Evolutionary conservation across 2,113 vertebrate species (phyloP).

Genomic region (Colius striatus): DNA sequence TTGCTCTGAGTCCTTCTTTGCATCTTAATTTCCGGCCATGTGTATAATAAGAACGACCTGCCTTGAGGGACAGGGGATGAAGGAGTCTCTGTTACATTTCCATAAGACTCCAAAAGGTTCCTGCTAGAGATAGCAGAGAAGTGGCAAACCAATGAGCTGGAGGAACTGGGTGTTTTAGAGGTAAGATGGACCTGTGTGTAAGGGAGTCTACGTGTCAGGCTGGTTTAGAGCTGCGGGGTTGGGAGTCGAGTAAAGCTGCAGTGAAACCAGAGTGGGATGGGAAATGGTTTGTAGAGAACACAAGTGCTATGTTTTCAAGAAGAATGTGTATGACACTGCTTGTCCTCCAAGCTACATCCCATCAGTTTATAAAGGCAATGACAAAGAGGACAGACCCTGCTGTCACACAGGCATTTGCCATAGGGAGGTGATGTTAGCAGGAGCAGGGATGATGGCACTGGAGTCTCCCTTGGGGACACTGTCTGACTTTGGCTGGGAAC

Average conservation of each 20-base stretch:
- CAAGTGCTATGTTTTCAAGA: background rate
- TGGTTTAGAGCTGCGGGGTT: background rate
- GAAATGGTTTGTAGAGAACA: background rate
- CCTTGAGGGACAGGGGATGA: constrained; percentile 52
- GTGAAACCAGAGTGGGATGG: background rate
- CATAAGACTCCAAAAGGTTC: background rate
- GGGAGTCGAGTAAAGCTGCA: background rate
- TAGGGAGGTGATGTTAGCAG: background rate
- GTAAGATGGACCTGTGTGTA: background rate
- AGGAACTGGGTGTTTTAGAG: background rate
- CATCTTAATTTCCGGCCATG: constrained; percentile 57
- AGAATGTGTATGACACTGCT: background rate
- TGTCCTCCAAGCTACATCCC: background rate
- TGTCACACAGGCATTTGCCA: background rate
- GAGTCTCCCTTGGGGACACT: background rate
- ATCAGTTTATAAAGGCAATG: background rate
- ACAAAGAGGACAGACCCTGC: background rate
- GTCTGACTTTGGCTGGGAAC: background rate
- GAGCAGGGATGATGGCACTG: background rate
- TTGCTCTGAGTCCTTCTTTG: constrained; percentile 53
- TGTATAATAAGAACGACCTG: constrained; percentile 56
- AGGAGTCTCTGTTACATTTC: constrained; percentile 19
- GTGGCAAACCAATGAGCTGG: background rate
- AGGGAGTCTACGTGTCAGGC: background rate
- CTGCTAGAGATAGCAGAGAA: background rate